A percentile compares a stretch with the other conserved stretches of the same genome.
phyloP scores from a whole-genome alignment of 2,888 invertebrate genomes.

The Drosophila subsilvestris region DNA sequence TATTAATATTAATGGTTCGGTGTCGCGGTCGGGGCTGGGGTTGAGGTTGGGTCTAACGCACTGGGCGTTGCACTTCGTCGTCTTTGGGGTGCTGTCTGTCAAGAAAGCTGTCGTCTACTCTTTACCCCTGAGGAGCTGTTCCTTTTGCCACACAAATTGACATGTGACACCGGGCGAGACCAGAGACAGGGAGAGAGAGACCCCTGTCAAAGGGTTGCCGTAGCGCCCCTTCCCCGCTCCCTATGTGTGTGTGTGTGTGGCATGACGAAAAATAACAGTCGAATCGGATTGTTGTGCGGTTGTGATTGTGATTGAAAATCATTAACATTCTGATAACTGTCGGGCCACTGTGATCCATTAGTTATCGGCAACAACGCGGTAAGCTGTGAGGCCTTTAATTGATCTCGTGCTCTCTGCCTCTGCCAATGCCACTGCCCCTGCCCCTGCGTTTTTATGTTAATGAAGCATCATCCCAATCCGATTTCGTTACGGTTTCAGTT shows the following conservation, averaged over 20 bases:
- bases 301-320: slow-evolving; percentile 54
- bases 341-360: slow-evolving; percentile 45
- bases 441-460: slow-evolving; percentile 50
- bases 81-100: slow-evolving; percentile 35
- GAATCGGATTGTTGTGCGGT: slow-evolving; percentile 27
- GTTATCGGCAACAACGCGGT: slow-evolving; percentile 38
- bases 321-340: slow-evolving; percentile 57
- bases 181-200: not conserved
- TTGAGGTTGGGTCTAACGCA: slow-evolving; percentile 71
- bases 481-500: slow-evolving; percentile 37
- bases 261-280: slow-evolving; percentile 54
- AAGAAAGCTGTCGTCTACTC: slow-evolving; percentile 47
- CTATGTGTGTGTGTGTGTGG: slow-evolving; percentile 1
- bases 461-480: slow-evolving; percentile 42
- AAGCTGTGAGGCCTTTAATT: slow-evolving; percentile 35
- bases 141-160: slow-evolving; percentile 56
- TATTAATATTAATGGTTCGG: slow-evolving; percentile 81
- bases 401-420: slow-evolving; percentile 30
- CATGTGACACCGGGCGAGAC: slow-evolving; percentile 69
- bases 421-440: not conserved
- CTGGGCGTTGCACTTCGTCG: slow-evolving; percentile 70
- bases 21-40: not conserved
- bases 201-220: slow-evolving; percentile 39
- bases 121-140: slow-evolving; percentile 15
- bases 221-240: not conserved